Base-by-base conservation (phyloP, 2,888 invertebrate species). In the Xestia rhomboidea region DNA sequence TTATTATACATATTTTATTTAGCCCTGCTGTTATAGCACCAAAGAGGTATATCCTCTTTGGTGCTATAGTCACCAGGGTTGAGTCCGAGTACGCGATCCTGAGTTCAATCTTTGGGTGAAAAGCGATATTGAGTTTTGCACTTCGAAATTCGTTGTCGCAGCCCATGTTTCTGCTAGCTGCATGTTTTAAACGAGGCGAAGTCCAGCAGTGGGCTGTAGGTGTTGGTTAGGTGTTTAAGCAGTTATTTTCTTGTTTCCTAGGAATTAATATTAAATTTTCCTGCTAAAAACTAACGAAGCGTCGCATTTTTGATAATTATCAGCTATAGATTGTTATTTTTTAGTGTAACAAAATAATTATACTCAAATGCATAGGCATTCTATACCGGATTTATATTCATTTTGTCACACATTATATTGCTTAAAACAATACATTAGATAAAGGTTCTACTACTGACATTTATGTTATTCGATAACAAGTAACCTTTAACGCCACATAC, bases 391-490 rank as follows among this genome's bases (percentile, higher is more conserved):
- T 34, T 63, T n/a, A 7, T 24, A 13, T 13, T 6, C 13, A 34
- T 63, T n/a, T 63, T n/a, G 15, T 44, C 51, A 46, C 24, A 1
- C 11, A 49, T 67, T 51, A 15, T 57, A 68, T 71, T 63, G 41
- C 49, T 62, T 57, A 57, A 49, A 73, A 67, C 57, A 64, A 24
- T 57, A 24, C n/a, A 62, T 60, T 54, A 44, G 60, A 57, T 68
- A 68, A 63, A 49, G 41, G 24, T 73, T 73, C 18, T n/a, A 27
- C 10, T 60, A 8, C 62, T 73, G 69, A 57, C 66, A 69, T 79
- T 68, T 62, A 68, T 11, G 34, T 51, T 41, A 38, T 38, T 38
- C n/a, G 34, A 62, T 66, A 73, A 24, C 54, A 62, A 66, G 38
- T 21, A 63, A 63, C 38, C 24, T 73, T 84, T 74, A 64, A 60